Conservation (phyloP, 2,113 vertebrate genomes). For the Epinephelus cyanopodus region DNA sequence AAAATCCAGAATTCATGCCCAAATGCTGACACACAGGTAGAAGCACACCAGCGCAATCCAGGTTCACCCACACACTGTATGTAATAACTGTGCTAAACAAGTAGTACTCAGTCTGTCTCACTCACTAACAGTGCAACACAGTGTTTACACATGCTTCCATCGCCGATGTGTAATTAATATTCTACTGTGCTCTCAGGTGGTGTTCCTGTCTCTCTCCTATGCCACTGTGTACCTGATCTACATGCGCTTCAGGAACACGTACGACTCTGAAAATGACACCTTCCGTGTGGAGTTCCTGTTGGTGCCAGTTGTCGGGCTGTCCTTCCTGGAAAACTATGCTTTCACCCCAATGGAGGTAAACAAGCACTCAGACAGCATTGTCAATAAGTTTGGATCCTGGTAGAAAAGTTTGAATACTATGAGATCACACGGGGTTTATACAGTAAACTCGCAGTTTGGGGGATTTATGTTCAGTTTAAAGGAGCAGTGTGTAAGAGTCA, state of each 20-base stretch:
- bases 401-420: not conserved
- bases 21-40: not conserved
- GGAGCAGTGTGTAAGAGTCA: too few relatives aligned
- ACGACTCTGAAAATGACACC: slow-evolving; percentile 91
- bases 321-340: slow-evolving; percentile 94
- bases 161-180: not conserved
- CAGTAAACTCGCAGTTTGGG: not conserved
- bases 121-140: not conserved
- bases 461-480: not conserved
- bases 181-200: slow-evolving; percentile 82
- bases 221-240: slow-evolving; percentile 95
- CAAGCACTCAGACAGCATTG: not conserved
- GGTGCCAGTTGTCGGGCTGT: slow-evolving; percentile 93
- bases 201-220: slow-evolving; percentile 93
- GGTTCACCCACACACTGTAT: not conserved
- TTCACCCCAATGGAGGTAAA: slow-evolving; percentile 93
- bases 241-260: slow-evolving; percentile 89
- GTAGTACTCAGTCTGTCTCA: not conserved
- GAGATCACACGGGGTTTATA: not conserved
- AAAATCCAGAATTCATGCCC: not conserved
- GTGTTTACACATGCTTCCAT: not conserved
- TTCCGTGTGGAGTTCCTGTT: slow-evolving; percentile 96
- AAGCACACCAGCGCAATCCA: not conserved
- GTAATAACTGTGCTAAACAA: not conserved
- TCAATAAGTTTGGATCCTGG: not conserved